phyloP scores from a whole-genome alignment of 2,113 vertebrate genomes.

The Larimichthys polyactis region DNA sequence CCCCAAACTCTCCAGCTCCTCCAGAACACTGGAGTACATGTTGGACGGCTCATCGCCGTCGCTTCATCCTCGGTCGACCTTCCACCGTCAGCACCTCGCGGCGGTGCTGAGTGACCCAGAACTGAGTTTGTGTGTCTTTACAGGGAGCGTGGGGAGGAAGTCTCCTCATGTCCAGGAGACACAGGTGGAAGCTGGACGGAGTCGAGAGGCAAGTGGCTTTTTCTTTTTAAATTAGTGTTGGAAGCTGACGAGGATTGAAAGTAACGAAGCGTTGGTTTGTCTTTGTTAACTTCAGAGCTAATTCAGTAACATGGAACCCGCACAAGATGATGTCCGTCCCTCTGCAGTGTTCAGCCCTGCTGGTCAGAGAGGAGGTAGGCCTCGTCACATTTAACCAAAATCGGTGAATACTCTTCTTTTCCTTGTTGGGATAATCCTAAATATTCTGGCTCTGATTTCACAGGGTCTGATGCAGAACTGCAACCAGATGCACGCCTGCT shows the following conservation, averaged over 20 bases:
- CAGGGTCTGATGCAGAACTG: constrained; percentile 98
- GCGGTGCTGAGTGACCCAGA: not conserved
- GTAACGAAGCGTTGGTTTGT: not conserved
- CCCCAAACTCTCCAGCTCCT: not conserved
- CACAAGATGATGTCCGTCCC: constrained; percentile 99
- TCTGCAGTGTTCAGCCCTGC: constrained; percentile 94
- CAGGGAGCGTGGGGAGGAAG: constrained; percentile 98
- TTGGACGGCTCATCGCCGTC: not conserved
- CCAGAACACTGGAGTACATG: not conserved
- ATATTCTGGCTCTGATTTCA: not conserved
- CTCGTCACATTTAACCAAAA: not conserved
- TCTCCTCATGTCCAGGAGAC: constrained; percentile 96
- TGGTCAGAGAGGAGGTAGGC: constrained; percentile 94
- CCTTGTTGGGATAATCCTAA: not conserved
- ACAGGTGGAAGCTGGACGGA: constrained; percentile 98
- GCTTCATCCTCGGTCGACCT: not conserved
- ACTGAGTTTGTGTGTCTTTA: constrained; percentile 11
- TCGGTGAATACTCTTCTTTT: no score
- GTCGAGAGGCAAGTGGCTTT: constrained; percentile 87
- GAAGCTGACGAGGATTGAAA: not conserved
- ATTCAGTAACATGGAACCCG: constrained; percentile 99
- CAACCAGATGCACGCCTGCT: constrained; percentile 99
- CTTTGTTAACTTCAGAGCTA: constrained; percentile 85
- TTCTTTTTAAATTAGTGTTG: not conserved
- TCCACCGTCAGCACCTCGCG: not conserved